phyloP scores from a whole-genome alignment of 2,888 invertebrate genomes.

The Calliopum simillimum region DNA sequence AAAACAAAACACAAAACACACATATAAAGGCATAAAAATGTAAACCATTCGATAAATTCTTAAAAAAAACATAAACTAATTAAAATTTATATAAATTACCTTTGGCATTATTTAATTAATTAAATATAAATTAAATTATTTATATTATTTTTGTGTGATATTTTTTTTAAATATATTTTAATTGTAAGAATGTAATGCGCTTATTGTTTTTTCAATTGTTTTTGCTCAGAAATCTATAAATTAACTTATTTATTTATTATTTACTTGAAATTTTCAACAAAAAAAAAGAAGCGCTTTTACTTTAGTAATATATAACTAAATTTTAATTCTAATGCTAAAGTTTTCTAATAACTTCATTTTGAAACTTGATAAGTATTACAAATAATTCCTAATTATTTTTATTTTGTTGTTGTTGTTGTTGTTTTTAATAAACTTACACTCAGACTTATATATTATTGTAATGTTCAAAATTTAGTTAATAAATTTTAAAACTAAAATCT shows the following conservation, averaged over 20 bases:
- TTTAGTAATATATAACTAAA: no score
- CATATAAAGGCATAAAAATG: conserved; percentile 50
- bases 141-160: conserved; percentile 41
- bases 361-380: conserved; percentile 12
- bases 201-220: no score
- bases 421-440: background rate
- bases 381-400: conserved; percentile 34
- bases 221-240: no score
- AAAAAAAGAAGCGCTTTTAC: no score
- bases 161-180: background rate
- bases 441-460: no score
- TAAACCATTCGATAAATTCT: conserved; percentile 49
- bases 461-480: no score
- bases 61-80: background rate
- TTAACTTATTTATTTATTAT: no score
- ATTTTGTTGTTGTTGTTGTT: no score
- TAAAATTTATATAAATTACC: conserved; percentile 42
- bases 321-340: background rate
- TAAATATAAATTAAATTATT: conserved; percentile 29
- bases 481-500: conserved; percentile 16
- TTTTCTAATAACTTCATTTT: conserved; percentile 38
- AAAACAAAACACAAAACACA: conserved; percentile 8
- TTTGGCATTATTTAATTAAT: conserved; percentile 49
- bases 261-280: no score
- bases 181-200: no score